Percentiles rank a stretch among this genome's conserved stretches.
Conservation (phyloP, 2,113 vertebrate genomes). For the Callospermophilus lateralis region DNA sequence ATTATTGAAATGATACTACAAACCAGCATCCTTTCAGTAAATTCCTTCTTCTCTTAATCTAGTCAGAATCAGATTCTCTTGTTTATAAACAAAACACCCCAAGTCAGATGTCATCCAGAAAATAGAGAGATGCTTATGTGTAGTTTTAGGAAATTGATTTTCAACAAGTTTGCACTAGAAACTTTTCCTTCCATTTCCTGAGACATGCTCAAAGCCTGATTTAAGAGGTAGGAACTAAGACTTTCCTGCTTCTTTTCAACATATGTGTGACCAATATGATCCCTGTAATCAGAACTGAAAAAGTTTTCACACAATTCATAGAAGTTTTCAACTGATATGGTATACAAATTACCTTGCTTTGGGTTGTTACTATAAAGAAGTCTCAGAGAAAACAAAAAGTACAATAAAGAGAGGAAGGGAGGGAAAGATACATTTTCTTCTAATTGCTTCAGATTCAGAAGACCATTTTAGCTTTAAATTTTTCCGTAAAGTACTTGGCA, state of each 20-base stretch:
- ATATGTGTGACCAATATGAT: background rate
- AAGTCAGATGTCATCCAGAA: background rate
- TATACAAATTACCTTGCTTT: background rate
- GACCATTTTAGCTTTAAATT: background rate
- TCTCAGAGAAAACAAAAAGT: background rate
- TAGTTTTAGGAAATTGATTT: background rate
- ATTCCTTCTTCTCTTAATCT: background rate
- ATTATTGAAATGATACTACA: background rate
- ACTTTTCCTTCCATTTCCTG: background rate
- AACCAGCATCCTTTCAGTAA: background rate
- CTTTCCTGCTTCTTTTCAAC: background rate
- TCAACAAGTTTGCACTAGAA: background rate
- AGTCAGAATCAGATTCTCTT: background rate
- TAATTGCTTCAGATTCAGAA: background rate
- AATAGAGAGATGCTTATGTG: background rate
- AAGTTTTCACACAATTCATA: background rate
- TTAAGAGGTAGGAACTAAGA: background rate
- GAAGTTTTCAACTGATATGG: background rate
- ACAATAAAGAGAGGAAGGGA: accelerated
- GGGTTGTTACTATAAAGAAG: background rate
- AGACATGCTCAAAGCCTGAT: background rate
- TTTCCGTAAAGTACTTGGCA: background rate
- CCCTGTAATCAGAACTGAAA: background rate
- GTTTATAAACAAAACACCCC: background rate
- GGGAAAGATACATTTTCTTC: background rate